A percentile compares a stretch with the other conserved stretches of the same genome.
Conservation (phyloP, 2,797 vertebrate species). For the Halcyon chelicuti region DNA sequence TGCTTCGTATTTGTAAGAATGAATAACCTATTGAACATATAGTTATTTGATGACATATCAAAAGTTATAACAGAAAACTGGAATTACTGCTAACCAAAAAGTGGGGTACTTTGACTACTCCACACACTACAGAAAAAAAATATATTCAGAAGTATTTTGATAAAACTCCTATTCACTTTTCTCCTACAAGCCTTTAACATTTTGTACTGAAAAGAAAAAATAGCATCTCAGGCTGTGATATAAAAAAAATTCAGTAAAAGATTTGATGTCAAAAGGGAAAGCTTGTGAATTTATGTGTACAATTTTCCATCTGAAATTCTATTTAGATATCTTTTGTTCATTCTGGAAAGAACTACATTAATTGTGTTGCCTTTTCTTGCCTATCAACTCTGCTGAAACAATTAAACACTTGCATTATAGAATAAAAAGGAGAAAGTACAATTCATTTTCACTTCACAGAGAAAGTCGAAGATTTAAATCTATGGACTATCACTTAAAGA, state of each 20-base stretch:
- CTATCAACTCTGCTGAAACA: constrained; percentile 10
- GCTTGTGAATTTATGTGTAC: constrained; percentile 30
- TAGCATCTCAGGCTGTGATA: not conserved
- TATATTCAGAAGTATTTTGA: not conserved
- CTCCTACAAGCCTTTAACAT: not conserved
- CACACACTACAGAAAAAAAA: not conserved
- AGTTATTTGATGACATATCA: not conserved
- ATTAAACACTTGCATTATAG: constrained; percentile 9
- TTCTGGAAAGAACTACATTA: not conserved
- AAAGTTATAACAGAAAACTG: not conserved
- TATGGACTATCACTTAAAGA: constrained; percentile 1
- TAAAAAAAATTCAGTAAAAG: not conserved
- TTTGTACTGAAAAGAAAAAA: not conserved
- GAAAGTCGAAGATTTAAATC: constrained; percentile 41
- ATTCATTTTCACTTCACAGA: not conserved
- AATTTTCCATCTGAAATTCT: constrained; percentile 17
- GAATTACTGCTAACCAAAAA: not conserved
- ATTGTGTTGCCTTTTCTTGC: not conserved
- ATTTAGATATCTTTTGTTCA: constrained; percentile 2
- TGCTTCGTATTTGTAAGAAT: not conserved
- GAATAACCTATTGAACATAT: not conserved
- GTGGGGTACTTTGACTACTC: not conserved
- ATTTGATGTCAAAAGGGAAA: constrained; percentile 18
- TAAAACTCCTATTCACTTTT: not conserved
- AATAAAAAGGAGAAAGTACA: not conserved